Base-by-base conservation (phyloP, 2,888 invertebrate species). In the Mayetiola destructor region DNA sequence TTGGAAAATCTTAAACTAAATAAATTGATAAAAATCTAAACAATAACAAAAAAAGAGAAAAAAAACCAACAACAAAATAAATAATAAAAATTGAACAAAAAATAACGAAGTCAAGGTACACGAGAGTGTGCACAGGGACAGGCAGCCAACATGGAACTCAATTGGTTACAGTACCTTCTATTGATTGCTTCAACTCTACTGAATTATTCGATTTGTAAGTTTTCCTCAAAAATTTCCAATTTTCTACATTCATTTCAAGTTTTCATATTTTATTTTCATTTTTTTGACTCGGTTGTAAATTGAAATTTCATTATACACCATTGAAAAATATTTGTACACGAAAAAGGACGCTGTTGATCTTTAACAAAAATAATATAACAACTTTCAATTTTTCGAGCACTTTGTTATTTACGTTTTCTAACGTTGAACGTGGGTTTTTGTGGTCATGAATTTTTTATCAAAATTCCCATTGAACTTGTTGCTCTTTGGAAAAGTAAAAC, bases 101-200 rank as follows among this genome's bases (percentile, higher is more conserved):
- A 9, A 9, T 18, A 48, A 48, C 48, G 48, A n/a, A n/a, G n/a
- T n/a, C n/a, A n/a, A n/a, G n/a, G n/a, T n/a, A n/a, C n/a, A n/a
- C n/a, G n/a, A n/a, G n/a, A n/a, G n/a, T n/a, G n/a, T n/a, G n/a
- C n/a, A n/a, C n/a, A n/a, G n/a, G n/a, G 2, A 27, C 14, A 8
- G 27, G 6, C 32, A 27, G 5, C 48, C 23, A n/a, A 27, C n/a
- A 48, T 48, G 48, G 48, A 48, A 27, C 23, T 16, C n/a, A 48
- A 48, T 48, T 48, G 48, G 48, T 27, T 48, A 48, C 48, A 48
- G 27, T 48, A 48, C 48, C n/a, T 48, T 23, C 27, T 48, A 23
- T 23, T 48, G 48, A n/a, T 48, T 16, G 48, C 27, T 27, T 27
- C 48, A n/a, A 27, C 27, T 27, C 16, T 48, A 37, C 37, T 37